Conservation (phyloP, 2,888 invertebrate species). For the Hypsopygia costalis region DNA sequence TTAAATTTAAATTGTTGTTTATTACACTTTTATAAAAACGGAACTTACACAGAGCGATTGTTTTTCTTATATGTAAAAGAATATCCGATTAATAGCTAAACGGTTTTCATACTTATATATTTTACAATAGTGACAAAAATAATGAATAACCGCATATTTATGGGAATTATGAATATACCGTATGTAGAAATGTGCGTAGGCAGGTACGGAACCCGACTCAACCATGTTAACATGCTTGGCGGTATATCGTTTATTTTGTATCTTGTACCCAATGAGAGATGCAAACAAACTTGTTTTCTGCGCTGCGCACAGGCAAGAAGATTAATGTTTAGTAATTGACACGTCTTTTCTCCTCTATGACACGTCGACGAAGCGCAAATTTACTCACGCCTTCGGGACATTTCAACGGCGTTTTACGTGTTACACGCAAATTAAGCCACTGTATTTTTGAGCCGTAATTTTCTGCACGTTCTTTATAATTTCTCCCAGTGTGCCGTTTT, state of each 20-base stretch:
- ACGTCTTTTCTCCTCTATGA: neutral
- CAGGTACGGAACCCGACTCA: too few species aligned
- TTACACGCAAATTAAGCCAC: conserved; percentile 2
- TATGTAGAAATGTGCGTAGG: too few species aligned
- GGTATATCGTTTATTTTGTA: conserved; percentile 1
- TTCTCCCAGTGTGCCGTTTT: conserved; percentile 5
- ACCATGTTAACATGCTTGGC: neutral
- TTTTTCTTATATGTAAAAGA: too few species aligned
- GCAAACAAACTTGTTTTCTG: conserved; percentile 1
- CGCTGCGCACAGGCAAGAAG: neutral
- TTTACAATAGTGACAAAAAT: too few species aligned
- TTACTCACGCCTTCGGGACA: neutral
- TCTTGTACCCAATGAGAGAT: neutral
- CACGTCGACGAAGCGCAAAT: conserved; percentile 1
- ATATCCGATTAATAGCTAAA: too few species aligned
- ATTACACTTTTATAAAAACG: too few species aligned
- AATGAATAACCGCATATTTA: too few species aligned
- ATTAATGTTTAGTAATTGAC: conserved; percentile 4
- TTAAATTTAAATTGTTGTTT: too few species aligned
- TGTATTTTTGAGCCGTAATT: neutral
- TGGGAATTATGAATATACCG: too few species aligned
- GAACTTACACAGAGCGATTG: too few species aligned
- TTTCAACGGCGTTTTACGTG: conserved; percentile 1
- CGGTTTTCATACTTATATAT: too few species aligned
- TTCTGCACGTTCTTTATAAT: too few species aligned